Conservation (phyloP, 1,140 invertebrate species). For the Oscheius sp. region DNA sequence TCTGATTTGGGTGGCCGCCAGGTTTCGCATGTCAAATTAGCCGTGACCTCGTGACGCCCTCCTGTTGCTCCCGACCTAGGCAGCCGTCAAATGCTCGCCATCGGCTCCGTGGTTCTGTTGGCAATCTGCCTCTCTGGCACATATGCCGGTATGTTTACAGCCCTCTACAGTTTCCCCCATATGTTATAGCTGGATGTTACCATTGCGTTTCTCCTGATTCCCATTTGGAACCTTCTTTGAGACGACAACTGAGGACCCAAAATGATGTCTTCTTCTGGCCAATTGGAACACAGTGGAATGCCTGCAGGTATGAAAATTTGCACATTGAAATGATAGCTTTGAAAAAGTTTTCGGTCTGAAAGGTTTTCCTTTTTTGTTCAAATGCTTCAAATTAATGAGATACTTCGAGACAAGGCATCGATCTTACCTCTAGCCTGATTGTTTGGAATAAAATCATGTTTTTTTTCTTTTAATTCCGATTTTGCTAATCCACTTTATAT, state of each 20-base stretch:
- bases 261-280: constrained; percentile 19
- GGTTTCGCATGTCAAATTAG: constrained; percentile 6
- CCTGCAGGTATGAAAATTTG: constrained; percentile 11
- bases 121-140: neutral
- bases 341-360: too few relatives aligned
- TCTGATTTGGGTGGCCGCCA: constrained; percentile 9
- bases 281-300: neutral
- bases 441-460: too few relatives aligned
- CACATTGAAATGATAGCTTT: too few relatives aligned
- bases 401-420: too few relatives aligned
- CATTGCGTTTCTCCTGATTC: constrained; percentile 14
- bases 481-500: too few relatives aligned
- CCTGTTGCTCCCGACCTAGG: too few relatives aligned
- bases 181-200: neutral
- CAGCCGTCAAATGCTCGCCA: too few relatives aligned
- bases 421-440: too few relatives aligned
- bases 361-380: too few relatives aligned
- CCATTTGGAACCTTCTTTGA: constrained; percentile 7
- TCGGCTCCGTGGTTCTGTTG: too few relatives aligned
- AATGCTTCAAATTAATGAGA: too few relatives aligned
- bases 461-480: too few relatives aligned
- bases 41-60: neutral
- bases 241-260: constrained; percentile 19
- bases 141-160: neutral
- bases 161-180: neutral